Evolutionary conservation across 2,113 vertebrate species (phyloP), one percentile per base, ranked within the genome.

Genomic region (Callochromis pleurospilus): DNA sequence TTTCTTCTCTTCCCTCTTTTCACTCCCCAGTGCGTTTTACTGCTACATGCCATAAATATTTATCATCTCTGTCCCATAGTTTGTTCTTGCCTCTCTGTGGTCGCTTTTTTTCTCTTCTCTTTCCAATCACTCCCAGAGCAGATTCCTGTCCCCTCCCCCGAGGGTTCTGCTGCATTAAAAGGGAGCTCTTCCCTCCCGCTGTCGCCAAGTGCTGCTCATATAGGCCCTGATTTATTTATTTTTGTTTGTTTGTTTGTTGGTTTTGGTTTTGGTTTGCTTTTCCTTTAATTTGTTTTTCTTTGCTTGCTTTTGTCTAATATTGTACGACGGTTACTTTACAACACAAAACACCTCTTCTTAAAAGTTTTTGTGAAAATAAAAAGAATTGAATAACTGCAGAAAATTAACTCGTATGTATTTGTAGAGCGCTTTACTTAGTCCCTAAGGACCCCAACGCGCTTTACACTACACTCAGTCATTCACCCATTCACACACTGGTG

Each of bases 351-450:
- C 38, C 21, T 45, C 38, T 45, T 26, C 38, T 42, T 21, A 42
- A 70, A 9, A 24, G 65, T 15, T 70, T 42, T 42, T 42, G 38
- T 15, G 21, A 73, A 45, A 73, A 73, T 73, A 73, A 17, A 73
- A 26, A 8, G 8, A 45, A 73, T 17, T 45, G 38, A 73, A 73
- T 24, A 24, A 45, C 21, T 73, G 14, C 4, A 45, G 40, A 26
- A 73, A 45, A 26, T 26, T 17, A 75, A 75, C 14, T 47, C 9
- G 2, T 17, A 45, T 60, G 56, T 17, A 4, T 60, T 60, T 10
- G 15, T 0, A 60, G 6, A 60, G 56, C 8, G 15, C 15, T 10
- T 60, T 33, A 17, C 29, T 60, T 4, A 31, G 26, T 31, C 26
- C 14, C 26, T 17, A 10, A 60, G 14, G 56, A 60, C 56, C 14